phyloP scores from a whole-genome alignment of 1,140 invertebrate species.

The Procambarus virginalis region DNA sequence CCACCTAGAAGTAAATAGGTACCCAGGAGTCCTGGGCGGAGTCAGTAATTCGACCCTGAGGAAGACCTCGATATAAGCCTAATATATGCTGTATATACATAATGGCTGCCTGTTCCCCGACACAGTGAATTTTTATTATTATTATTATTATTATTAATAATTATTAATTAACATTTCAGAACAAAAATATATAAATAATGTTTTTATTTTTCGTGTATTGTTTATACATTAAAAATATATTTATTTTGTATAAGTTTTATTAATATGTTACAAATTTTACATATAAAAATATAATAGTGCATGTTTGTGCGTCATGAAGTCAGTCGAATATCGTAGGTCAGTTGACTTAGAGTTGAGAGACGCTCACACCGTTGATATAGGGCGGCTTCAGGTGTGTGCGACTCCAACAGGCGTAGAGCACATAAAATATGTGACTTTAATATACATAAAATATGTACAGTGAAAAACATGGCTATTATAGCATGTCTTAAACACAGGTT shows the following conservation, averaged over 20 bases:
- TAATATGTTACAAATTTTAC: constrained; percentile 27
- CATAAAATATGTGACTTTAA: not conserved
- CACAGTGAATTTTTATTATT: no score
- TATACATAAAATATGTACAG: constrained; percentile 36
- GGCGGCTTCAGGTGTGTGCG: not conserved
- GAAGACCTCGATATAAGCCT: no score
- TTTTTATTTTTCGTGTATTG: no score
- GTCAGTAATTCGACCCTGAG: no score
- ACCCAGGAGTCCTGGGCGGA: no score
- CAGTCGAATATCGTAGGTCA: not conserved
- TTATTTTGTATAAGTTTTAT: not conserved
- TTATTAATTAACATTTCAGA: no score
- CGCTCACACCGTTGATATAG: not conserved
- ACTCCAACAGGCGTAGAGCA: not conserved
- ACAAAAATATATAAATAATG: no score
- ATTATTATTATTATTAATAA: no score
- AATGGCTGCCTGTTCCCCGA: no score
- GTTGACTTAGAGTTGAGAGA: not conserved
- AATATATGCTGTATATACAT: no score
- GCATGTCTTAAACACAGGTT: constrained; percentile 21
- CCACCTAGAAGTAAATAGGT: no score
- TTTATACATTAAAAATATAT: not conserved
- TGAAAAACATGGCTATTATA: constrained; percentile 8
- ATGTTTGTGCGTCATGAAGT: not conserved
- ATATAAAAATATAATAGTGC: constrained; percentile 30